Base-by-base conservation (phyloP, 2,797 vertebrate genomes). In the Manis crassicaudata region DNA sequence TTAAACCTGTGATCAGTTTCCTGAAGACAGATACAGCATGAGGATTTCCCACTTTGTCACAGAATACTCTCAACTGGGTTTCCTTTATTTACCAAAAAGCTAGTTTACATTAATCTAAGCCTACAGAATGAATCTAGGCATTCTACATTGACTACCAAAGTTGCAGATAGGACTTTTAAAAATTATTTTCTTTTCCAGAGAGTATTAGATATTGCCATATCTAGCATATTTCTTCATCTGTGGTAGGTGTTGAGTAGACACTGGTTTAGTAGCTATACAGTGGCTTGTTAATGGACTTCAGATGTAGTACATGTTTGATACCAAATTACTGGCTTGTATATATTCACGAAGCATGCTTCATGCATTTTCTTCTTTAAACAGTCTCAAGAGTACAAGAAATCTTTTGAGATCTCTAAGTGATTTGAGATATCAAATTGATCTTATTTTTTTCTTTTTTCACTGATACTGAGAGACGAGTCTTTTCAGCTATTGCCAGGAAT, bases 1-100 rank as follows among this genome's bases (percentile, higher is more conserved):
- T 27, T 10, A 27, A 93, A 23, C 46, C 8, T 2, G 10, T 10
- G 50, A 21, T 58, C 50, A 16, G 17, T 81, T 90, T 91, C 79
- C 72, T 86, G 43, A 65, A n/a, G 13, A 60, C 14, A 72, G 20
- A 62, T 46, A 73, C 40, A 72, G 79, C 58, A 63, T 65, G 20
- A 90, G 50, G 54, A 40, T 60, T 18, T 40, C 20, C 8, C 2
- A 20, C 16, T 93, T 88, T 37, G 52, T 86, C 96, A 58, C 76
- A 75, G 37, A 86, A 82, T 92, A 68, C 92, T 65, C 86, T 93
- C 77, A 54, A 73, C 60, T 84, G 6, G 11, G 20, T 84, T 85
- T 88, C 52, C 21, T 73, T 89, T 62, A 27, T 76, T 86, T 77
- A 65, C 32, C 10, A 50, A 56, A 87, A 85, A 67, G 27, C 1